Conservation (phyloP, 2,888 invertebrate species). For the Mesoligia furuncula region DNA sequence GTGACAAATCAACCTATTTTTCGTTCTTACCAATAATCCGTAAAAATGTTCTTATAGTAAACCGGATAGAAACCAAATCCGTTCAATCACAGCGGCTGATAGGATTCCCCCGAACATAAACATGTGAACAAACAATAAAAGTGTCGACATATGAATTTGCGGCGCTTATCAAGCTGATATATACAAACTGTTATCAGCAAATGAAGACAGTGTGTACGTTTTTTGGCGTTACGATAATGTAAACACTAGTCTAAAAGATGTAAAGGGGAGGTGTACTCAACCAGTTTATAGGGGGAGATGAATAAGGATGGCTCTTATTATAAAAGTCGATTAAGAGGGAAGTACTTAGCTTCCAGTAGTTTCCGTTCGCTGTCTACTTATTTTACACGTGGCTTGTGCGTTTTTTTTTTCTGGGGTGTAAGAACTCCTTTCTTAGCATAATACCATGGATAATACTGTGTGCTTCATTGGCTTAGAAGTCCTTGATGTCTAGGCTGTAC, state of each 20-base stretch:
- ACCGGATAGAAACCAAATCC: slow-evolving; percentile 25
- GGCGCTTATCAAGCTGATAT: slow-evolving; percentile 46
- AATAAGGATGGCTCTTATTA: slow-evolving; percentile 27
- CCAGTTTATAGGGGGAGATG: slow-evolving; percentile 5
- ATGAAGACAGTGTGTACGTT: slow-evolving; percentile 44
- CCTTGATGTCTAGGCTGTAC: background rate
- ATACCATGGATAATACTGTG: too few relatives aligned
- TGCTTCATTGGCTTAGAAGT: background rate
- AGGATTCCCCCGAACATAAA: slow-evolving; percentile 31
- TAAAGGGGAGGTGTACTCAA: background rate
- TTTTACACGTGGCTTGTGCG: background rate
- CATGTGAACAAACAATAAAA: slow-evolving; percentile 50
- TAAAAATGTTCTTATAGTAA: background rate
- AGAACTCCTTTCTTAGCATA: background rate
- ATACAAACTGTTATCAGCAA: slow-evolving; percentile 48
- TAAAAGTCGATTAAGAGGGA: slow-evolving; percentile 7
- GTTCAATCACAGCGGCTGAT: slow-evolving; percentile 30
- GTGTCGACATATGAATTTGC: slow-evolving; percentile 41
- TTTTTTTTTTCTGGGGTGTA: background rate
- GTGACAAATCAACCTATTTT: background rate
- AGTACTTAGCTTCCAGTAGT: slow-evolving; percentile 19
- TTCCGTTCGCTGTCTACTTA: slow-evolving; percentile 6
- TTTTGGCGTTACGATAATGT: slow-evolving; percentile 36
- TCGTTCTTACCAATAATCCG: background rate
- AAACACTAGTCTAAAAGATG: slow-evolving; percentile 31